phyloP scores from a whole-genome alignment of 2,113 vertebrate species.

The Campylorhamphus procurvoides region DNA sequence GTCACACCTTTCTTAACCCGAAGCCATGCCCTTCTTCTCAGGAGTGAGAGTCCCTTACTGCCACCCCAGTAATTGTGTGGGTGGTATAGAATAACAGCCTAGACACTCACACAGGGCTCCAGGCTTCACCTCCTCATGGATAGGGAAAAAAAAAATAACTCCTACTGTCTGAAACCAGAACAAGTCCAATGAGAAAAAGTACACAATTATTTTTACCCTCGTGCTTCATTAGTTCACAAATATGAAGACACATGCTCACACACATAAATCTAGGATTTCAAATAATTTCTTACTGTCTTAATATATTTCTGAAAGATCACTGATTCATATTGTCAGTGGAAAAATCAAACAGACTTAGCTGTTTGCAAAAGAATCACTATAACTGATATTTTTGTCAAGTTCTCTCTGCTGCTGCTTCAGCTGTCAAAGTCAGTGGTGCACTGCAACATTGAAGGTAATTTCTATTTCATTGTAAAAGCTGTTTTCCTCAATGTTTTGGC shows the following conservation, averaged over 20 bases:
- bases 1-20: background rate
- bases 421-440: conserved; percentile 79
- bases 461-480: conserved; percentile 75
- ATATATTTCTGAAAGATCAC: conserved; percentile 30
- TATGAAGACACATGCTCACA: background rate
- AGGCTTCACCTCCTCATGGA: background rate
- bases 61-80: fast-evolving
- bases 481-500: conserved; percentile 70
- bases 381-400: conserved; percentile 68
- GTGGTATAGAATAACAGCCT: too few species aligned
- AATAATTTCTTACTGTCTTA: conserved; percentile 2
- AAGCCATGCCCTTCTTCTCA: fast-evolving
- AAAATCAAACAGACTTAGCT: conserved; percentile 67
- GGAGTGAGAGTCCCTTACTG: background rate
- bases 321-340: conserved; percentile 64
- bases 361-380: conserved; percentile 46
- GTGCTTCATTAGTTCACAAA: background rate
- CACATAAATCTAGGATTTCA: conserved; percentile 23
- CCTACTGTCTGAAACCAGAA: fast-evolving
- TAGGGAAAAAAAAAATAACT: background rate
- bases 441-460: conserved; percentile 78
- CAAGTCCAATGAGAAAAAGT: background rate
- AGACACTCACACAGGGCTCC: too few species aligned
- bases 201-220: background rate
- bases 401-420: conserved; percentile 66